phyloP scores from a whole-genome alignment of 37 sponge, comb jelly and placozoan species.

The Mnemiopsis leidyi region DNA sequence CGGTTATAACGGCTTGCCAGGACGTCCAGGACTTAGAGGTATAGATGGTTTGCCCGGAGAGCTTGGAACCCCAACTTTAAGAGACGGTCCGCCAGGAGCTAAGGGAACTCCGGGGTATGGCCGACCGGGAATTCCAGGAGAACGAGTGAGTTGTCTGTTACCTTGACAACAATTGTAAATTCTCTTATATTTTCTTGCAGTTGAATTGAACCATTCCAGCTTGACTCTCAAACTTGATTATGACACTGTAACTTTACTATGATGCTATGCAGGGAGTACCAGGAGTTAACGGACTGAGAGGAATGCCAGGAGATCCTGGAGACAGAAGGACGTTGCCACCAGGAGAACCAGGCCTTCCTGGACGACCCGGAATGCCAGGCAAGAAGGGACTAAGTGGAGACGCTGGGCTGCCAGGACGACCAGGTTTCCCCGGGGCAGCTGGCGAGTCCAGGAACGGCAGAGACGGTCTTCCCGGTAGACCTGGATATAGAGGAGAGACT shows the following conservation, averaged over 20 bases:
- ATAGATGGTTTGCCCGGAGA: constrained; percentile 5
- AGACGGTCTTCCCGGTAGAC: constrained; percentile 10
- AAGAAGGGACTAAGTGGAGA: neutral
- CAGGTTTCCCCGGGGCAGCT: neutral
- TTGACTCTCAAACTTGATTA: no score
- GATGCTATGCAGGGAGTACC: constrained; percentile 12
- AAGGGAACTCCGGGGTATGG: constrained; percentile 7
- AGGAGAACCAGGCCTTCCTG: neutral
- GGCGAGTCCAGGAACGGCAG: neutral
- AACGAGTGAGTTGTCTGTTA: neutral
- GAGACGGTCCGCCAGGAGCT: neutral
- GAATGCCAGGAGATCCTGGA: constrained; percentile 26
- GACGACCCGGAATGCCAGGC: constrained; percentile 3
- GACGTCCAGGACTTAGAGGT: neutral
- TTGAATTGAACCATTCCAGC: no score
- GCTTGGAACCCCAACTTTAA: neutral
- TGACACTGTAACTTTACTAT: no score
- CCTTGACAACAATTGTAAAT: no score
- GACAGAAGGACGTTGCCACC: neutral
- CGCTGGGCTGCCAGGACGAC: neutral
- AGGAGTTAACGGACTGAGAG: neutral
- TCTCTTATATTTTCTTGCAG: no score
- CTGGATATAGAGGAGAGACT: neutral
- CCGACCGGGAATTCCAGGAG: neutral
- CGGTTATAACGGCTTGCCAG: neutral